Percentiles rank a stretch among this genome's conserved stretches.
Conservation (phyloP, 1,140 invertebrate genomes). For the Atopsyche davidsoni region DNA sequence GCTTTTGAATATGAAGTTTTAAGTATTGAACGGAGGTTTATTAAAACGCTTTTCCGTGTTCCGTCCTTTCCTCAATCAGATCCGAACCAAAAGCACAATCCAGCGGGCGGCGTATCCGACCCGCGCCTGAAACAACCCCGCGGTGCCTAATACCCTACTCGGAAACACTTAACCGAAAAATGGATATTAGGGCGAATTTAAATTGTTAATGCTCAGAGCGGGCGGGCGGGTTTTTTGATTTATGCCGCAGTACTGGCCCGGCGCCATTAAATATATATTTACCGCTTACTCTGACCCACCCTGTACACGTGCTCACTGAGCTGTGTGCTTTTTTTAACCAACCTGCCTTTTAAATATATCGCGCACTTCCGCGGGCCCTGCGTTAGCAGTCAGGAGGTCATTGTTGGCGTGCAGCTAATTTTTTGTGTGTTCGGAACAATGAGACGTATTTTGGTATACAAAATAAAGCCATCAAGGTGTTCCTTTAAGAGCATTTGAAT, state of each 20-base stretch:
- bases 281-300: slow-evolving; percentile 7
- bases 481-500: too few relatives aligned
- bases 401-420: too few relatives aligned
- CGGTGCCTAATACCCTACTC: slow-evolving; percentile 18
- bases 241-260: slow-evolving; percentile 11
- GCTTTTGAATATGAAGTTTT: neutral
- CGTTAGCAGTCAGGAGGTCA: too few relatives aligned
- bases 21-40: too few relatives aligned
- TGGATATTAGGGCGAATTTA: slow-evolving; percentile 26
- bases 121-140: neutral
- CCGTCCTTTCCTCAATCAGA: too few relatives aligned
- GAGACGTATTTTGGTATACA: too few relatives aligned
- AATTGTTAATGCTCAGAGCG: slow-evolving; percentile 23
- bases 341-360: too few relatives aligned
- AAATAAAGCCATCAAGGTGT: too few relatives aligned
- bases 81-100: neutral
- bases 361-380: too few relatives aligned
- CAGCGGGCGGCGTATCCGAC: neutral
- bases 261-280: slow-evolving; percentile 26
- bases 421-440: too few relatives aligned
- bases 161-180: slow-evolving; percentile 25
- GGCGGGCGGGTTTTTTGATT: slow-evolving; percentile 14
- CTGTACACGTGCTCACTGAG: slow-evolving; percentile 11
- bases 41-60: too few relatives aligned
- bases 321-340: too few relatives aligned